Evolutionary conservation across 2,113 vertebrate genomes (phyloP), one percentile per base, ranked within the genome.

Genomic region (Lucifuga dentata): DNA sequence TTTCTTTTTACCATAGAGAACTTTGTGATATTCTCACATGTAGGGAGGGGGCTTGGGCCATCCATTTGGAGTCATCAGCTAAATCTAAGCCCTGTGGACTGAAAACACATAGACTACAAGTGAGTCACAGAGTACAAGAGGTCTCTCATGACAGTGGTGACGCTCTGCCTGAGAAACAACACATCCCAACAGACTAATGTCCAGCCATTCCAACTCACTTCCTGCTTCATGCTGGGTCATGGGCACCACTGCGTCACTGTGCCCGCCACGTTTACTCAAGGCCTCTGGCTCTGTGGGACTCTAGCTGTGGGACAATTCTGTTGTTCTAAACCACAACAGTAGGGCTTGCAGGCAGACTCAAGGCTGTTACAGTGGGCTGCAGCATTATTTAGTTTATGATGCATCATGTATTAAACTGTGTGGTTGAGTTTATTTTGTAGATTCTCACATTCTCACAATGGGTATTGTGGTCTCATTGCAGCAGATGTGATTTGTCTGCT

Each of bases 161-260:
- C 76, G 70, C 69, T 83, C 26, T 7, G 85, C 81, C 82, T 85
- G 85, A 88, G 89, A 90, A 91, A 84, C 35, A 16, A 58, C 38
- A 20, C 43, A 64, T 89, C 84, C 81, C 86, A 8, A 23, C 41
- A 84, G 86, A 87, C 75, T 71, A 23, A 81, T 85, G 74, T 90
- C 78, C 77, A 68, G 29, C 50, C 62, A 50, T 60, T 66, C 58
- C 60, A 39, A 62, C 74, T 80, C 68, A 82, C 88, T 88, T 90
- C 88, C 88, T 82, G 88, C 86, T 82, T 84, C 70, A 66, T 10
- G 35, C 52, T 46, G 74, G 76, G 52, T 51, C 29, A 17, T 35
- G 78, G 88, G 85, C 73, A 82, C 65, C 63, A 41, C 59, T 92
- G 92, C 35, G 68, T 81, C 83, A 81, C 49, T 33, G 55, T 60